Percentiles rank a stretch among this genome's conserved stretches.
Evolutionary conservation across 2,113 vertebrate genomes (phyloP).

Genomic region (Boleophthalmus pectinirostris): DNA sequence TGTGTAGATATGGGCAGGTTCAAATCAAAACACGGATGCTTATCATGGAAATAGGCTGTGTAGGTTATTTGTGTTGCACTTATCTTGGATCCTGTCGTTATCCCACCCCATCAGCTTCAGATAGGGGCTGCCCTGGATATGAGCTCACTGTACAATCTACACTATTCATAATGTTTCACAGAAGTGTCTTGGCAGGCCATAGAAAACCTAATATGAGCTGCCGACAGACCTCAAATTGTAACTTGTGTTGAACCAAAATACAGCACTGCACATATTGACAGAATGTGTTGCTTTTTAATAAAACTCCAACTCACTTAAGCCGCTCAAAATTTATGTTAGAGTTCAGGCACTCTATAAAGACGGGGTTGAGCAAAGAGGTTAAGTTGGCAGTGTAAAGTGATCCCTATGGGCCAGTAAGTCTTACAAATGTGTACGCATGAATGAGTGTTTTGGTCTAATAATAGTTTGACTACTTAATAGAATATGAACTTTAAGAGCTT

Average conservation of each 20-base stretch:
- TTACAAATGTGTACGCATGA: neutral
- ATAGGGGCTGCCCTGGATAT: neutral
- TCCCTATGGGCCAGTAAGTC: neutral
- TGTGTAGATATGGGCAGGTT: conserved; percentile 22
- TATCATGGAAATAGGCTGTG: conserved; percentile 51
- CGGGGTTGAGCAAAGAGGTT: neutral
- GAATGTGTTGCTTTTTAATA: neutral
- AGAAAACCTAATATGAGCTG: neutral
- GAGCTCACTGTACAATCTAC: conserved; percentile 42
- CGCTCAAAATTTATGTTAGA: neutral
- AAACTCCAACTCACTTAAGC: neutral
- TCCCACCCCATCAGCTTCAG: conserved; percentile 24
- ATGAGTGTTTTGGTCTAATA: neutral
- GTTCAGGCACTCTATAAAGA: neutral
- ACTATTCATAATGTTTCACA: conserved; percentile 28
- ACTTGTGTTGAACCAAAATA: conserved; percentile 3
- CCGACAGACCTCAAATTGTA: conserved; percentile 13
- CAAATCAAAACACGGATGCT: conserved; percentile 45
- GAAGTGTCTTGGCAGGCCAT: neutral
- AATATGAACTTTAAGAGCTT: too few species aligned
- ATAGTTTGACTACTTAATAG: too few species aligned
- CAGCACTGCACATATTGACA: neutral
- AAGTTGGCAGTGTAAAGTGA: neutral
- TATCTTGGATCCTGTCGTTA: conserved; percentile 40
- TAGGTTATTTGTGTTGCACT: conserved; percentile 22